Conservation (phyloP, 1,140 invertebrate species). For the Pseudobourletiella spinata region DNA sequence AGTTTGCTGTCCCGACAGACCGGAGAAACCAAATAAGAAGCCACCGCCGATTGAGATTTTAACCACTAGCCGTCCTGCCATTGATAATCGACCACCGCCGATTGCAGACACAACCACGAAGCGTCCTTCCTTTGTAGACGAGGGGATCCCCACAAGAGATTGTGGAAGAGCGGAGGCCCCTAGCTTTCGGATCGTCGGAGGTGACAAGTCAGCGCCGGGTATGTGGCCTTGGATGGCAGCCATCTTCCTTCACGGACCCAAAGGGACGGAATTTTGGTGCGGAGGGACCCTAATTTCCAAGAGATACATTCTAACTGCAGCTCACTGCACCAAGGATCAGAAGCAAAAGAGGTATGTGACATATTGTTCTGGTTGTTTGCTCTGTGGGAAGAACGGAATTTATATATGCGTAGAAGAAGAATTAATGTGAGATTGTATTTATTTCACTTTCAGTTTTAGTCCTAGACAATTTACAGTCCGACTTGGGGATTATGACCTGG, state of each 20-base stretch:
- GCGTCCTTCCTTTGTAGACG: neutral
- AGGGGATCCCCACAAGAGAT: slow-evolving; percentile 19
- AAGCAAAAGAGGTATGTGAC: slow-evolving; percentile 75
- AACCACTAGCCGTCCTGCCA: slow-evolving; percentile 36
- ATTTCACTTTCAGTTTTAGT: slow-evolving; percentile 56
- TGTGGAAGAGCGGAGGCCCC: slow-evolving; percentile 73
- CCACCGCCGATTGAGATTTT: slow-evolving; percentile 7
- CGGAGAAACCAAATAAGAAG: slow-evolving; percentile 15
- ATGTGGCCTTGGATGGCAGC: slow-evolving; percentile 89
- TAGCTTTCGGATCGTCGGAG: slow-evolving; percentile 76
- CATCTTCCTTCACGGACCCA: slow-evolving; percentile 75
- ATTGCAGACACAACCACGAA: neutral
- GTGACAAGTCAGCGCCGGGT: slow-evolving; percentile 69
- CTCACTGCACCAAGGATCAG: slow-evolving; percentile 81
- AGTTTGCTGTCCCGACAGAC: slow-evolving; percentile 31
- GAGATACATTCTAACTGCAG: slow-evolving; percentile 75
- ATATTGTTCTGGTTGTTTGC: too few relatives aligned
- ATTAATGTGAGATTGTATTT: neutral
- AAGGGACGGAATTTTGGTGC: slow-evolving; percentile 67
- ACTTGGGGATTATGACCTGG: slow-evolving; percentile 77
- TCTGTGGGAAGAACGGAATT: too few relatives aligned
- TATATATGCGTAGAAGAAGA: too few relatives aligned
- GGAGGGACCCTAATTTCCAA: slow-evolving; percentile 76
- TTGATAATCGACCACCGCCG: slow-evolving; percentile 2
- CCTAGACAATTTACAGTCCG: slow-evolving; percentile 77